Conservation (phyloP, 2,113 vertebrate species). For the Corvus hawaiiensis region DNA sequence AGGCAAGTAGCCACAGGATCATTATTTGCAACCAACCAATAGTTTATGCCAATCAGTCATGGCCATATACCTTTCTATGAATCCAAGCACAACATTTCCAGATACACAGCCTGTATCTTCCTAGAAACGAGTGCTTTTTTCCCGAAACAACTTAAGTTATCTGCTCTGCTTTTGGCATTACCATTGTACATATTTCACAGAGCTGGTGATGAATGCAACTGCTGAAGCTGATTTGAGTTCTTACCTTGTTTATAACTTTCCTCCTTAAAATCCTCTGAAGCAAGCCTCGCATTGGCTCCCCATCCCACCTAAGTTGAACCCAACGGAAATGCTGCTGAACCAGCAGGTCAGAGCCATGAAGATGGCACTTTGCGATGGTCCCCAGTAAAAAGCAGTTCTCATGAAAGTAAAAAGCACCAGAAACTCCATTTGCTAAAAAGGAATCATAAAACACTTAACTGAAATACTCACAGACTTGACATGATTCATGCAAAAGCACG, state of each 20-base stretch:
- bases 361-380: constrained; percentile 83
- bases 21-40: background rate
- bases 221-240: background rate
- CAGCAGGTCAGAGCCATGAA: constrained; percentile 86
- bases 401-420: constrained; percentile 82
- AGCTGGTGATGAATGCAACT: background rate
- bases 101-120: background rate
- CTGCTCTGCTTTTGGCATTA: background rate
- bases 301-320: constrained; percentile 92
- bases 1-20: background rate
- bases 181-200: background rate
- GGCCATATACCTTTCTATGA: background rate
- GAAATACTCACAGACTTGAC: background rate
- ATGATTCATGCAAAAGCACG: background rate
- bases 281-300: constrained; percentile 86
- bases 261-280: constrained; percentile 85
- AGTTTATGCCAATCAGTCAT: background rate
- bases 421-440: constrained; percentile 70
- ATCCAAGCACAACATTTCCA: background rate
- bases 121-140: background rate
- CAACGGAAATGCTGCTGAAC: constrained; percentile 95
- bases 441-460: background rate
- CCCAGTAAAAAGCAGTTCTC: constrained; percentile 88
- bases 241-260: constrained; percentile 87
- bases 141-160: background rate